A percentile compares a stretch with the other conserved stretches of the same genome.
These are phyloP conservation scores for Xestia c-nigrum DNA, from an alignment of 2,888 invertebrate species.

Conservation along the genomic window DNA sequence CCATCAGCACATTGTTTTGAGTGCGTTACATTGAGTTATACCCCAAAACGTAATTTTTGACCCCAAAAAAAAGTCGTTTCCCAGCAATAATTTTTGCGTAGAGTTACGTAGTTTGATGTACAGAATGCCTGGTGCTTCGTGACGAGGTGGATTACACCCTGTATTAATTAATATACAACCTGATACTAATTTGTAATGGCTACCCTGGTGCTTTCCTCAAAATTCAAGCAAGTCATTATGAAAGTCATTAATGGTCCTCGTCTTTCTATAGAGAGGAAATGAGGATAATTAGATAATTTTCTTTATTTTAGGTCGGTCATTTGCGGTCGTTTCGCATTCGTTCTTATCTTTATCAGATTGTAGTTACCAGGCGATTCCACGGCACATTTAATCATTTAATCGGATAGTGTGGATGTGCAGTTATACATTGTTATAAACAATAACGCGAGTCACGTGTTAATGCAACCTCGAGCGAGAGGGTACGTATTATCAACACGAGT, in stretches of 20 bases:
- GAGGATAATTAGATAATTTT: not conserved
- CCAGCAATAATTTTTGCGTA: too few relatives aligned
- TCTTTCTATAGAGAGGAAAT: not conserved
- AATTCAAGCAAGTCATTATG: not conserved
- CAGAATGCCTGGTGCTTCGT: too few relatives aligned
- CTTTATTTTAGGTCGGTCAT: not conserved
- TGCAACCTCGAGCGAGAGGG: constrained; percentile 36
- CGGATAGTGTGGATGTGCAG: not conserved
- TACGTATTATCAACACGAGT: constrained; percentile 31
- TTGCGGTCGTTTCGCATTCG: too few relatives aligned
- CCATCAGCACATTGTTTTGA: too few relatives aligned
- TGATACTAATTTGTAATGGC: too few relatives aligned
- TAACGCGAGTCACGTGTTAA: constrained; percentile 34
- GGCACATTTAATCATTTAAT: constrained; percentile 1
- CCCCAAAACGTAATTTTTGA: too few relatives aligned
- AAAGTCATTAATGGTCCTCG: not conserved
- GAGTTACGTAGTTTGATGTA: too few relatives aligned
- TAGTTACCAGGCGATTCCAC: constrained; percentile 14
- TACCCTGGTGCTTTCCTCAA: too few relatives aligned
- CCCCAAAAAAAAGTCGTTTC: too few relatives aligned
- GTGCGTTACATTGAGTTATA: too few relatives aligned
- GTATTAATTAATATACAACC: too few relatives aligned
- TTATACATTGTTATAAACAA: constrained; percentile 27
- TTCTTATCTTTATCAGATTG: not conserved
- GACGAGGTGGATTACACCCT: too few relatives aligned